Percentiles rank a stretch among this genome's conserved stretches.
These are phyloP conservation scores for Zalophus californianus DNA, from an alignment of 2,797 vertebrate species.

Conservation along the genomic window DNA sequence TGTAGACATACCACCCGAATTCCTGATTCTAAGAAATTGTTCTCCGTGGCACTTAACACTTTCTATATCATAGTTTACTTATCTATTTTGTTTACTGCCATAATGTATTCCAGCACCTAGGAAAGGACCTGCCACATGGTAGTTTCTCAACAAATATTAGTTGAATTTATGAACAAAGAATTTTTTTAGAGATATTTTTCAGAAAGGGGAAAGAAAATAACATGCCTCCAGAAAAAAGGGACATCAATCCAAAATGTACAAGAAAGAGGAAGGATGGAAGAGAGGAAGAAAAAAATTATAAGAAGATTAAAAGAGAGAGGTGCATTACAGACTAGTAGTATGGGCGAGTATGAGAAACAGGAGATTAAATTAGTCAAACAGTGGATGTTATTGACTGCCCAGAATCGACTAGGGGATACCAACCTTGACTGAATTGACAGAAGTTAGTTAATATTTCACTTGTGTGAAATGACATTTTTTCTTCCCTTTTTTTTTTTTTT, in stretches of 20 bases:
- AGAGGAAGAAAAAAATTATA: background rate
- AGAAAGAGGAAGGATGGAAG: background rate
- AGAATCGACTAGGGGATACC: background rate
- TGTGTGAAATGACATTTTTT: background rate
- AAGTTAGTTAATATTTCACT: slow-evolving; percentile 55
- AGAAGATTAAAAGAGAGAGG: background rate
- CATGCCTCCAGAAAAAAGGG: background rate
- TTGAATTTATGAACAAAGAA: background rate
- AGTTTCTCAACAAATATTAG: background rate
- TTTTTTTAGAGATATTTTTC: slow-evolving; percentile 13
- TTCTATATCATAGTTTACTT: background rate
- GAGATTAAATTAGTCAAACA: background rate
- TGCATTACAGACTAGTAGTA: background rate
- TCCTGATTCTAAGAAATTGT: background rate
- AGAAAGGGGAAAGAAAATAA: slow-evolving; percentile 40
- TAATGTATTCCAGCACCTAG: background rate
- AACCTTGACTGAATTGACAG: slow-evolving; percentile 52
- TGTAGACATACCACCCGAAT: background rate
- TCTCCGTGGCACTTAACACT: background rate
- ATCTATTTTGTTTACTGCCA: background rate
- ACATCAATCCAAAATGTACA: background rate
- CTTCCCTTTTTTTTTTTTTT: background rate
- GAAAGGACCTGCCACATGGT: background rate
- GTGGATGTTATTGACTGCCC: background rate
- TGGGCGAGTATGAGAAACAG: background rate